Evolutionary conservation across 2,113 vertebrate genomes (phyloP).

Genomic region (Syngnathus typhle): DNA sequence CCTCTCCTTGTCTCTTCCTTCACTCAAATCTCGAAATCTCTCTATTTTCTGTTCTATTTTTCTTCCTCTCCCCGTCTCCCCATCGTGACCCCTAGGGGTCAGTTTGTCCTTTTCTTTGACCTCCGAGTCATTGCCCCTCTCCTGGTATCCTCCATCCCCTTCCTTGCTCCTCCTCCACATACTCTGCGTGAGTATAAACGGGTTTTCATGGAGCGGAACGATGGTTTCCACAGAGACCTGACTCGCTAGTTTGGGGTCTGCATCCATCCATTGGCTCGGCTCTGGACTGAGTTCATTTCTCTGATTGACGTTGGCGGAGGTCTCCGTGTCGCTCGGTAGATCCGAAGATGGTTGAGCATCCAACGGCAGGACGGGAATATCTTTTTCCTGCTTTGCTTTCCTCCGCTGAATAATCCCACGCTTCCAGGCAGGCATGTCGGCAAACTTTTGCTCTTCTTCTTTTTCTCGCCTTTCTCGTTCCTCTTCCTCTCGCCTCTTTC

Average conservation of each 20-base stretch:
- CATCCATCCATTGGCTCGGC: constrained; percentile 43
- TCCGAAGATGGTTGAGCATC: constrained; percentile 40
- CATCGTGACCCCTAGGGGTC: constrained; percentile 46
- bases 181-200: constrained; percentile 75
- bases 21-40: constrained; percentile 49
- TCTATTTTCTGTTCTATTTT: constrained; percentile 51
- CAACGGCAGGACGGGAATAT: constrained; percentile 30
- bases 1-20: constrained; percentile 45
- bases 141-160: constrained; percentile 14
- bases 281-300: constrained; percentile 53
- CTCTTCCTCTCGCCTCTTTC: constrained; percentile 79
- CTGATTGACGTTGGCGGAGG: constrained; percentile 28
- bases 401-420: constrained; percentile 80
- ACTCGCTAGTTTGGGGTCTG: constrained; percentile 35
- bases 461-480: constrained; percentile 71
- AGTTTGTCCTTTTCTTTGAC: constrained; percentile 37
- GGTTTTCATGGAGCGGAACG: constrained; percentile 77
- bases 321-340: constrained; percentile 45
- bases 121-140: constrained; percentile 29
- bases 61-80: constrained; percentile 44
- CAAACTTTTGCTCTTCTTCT: constrained; percentile 76
- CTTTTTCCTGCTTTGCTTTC: constrained; percentile 71
- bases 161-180: constrained; percentile 52
- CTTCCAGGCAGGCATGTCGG: constrained; percentile 86
- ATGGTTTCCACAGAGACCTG: constrained; percentile 74